Conservation (phyloP, 2,888 invertebrate genomes). For the Parochlus steinenii region DNA sequence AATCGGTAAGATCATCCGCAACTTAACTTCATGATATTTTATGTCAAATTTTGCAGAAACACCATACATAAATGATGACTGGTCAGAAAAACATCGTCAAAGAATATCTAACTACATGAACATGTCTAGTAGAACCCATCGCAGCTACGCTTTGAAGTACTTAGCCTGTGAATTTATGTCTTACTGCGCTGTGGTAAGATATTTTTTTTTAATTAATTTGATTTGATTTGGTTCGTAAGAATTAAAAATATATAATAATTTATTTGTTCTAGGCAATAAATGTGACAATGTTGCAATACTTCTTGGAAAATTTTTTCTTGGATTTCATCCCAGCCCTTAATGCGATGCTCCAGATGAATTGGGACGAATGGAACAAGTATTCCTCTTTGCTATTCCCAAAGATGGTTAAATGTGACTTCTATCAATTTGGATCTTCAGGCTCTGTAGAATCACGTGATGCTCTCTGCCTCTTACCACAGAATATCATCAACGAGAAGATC, state of each 20-base stretch:
- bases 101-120: not conserved
- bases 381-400: not conserved
- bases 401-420: conserved; percentile 3
- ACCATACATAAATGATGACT: not conserved
- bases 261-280: not conserved
- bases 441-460: not conserved
- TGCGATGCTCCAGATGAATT: not conserved
- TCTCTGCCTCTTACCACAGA: conserved; percentile 2
- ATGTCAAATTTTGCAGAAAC: not conserved
- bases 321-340: conserved; percentile 1
- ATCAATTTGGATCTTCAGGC: not conserved
- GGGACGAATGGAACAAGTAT: not conserved
- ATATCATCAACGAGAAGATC: conserved; percentile 3
- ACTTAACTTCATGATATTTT: not conserved
- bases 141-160: not conserved
- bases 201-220: not conserved
- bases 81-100: not conserved
- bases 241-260: not conserved
- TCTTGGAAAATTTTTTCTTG: conserved; percentile 2
- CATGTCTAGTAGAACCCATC: not conserved
- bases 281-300: not conserved
- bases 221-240: not conserved
- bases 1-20: not conserved
- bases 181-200: not conserved
- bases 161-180: not conserved